Base-by-base conservation (phyloP, 2,797 vertebrate species). In the Neoniphon sammara region DNA sequence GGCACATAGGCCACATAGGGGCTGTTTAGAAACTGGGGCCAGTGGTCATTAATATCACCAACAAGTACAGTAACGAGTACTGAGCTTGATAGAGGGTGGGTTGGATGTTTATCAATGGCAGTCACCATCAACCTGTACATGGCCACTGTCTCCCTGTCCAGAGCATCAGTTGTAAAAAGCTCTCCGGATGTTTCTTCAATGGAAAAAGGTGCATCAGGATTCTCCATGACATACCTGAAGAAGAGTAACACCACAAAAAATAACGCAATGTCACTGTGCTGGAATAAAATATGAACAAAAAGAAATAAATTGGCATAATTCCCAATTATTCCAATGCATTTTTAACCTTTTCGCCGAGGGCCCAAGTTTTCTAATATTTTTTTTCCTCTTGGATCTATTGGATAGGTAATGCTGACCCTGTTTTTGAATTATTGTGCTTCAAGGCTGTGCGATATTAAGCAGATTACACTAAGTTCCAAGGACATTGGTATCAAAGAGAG, bases 1-100 rank as follows among this genome's bases (percentile, higher is more conserved):
- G 93, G 90, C 55, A 94, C 87, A 75, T 94, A 91, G 21, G 93
- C 92, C 71, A 94, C 91, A 79, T 94, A 95, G 8, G 93, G 94
- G 67, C 90, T 89, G 85, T 95, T 88, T 62, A 91, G 76, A 80
- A 95, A 94, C 72, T 91, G 85, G 1, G 94, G 94, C 79, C 83
- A 75, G 71, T 94, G 80, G 84, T 95, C 94, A 39, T 95, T 95
- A 57, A 93, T 79, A 75, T 95, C 94, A 25, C 76, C 87, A 67
- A 95, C 78, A 1, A 87, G 85, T 52, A 95, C 90, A 21, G 72
- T 89, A 18, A 95, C 90, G 18, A 85, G 70, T 65, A 91, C 88
- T 46, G 91, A 93, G 85, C 84, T 94, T 20, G 93, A 93, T 10
- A 93, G 84, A 72, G 92, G 88, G 67, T 80, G 62, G 15, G 80